These are phyloP conservation scores for Melanotus villosus DNA, from an alignment of 2,888 invertebrate species.

Conservation along the genomic window DNA sequence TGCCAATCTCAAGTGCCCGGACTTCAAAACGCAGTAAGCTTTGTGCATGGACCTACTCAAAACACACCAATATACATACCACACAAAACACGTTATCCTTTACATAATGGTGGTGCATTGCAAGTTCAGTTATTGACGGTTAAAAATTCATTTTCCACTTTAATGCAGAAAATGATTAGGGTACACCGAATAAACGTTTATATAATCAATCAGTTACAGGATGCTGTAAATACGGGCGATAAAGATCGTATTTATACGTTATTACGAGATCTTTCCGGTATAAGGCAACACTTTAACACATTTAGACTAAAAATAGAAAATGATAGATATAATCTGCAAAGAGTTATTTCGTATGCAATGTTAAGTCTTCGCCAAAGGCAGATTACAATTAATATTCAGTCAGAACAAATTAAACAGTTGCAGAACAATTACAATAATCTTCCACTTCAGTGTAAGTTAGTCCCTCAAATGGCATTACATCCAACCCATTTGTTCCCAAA, in stretches of 20 bases:
- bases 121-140: constrained; percentile 40
- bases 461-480: neutral
- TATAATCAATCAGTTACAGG: constrained; percentile 36
- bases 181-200: constrained; percentile 30
- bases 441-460: constrained; percentile 42
- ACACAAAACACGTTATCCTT: constrained; percentile 20
- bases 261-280: constrained; percentile 6
- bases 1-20: neutral
- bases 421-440: constrained; percentile 35
- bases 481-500: neutral
- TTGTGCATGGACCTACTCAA: constrained; percentile 30
- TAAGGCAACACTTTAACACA: constrained; percentile 6
- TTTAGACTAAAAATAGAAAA: constrained; percentile 30
- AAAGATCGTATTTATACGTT: neutral
- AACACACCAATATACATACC: constrained; percentile 30
- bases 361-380: constrained; percentile 41
- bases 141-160: constrained; percentile 32
- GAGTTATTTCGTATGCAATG: constrained; percentile 32
- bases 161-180: constrained; percentile 35
- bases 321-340: constrained; percentile 35
- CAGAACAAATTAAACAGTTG: constrained; percentile 39
- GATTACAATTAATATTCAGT: constrained; percentile 12
- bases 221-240: constrained; percentile 27
- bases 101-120: constrained; percentile 32
- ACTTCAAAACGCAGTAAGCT: constrained; percentile 38